Base-by-base conservation (phyloP, 35 echinoderm and acorn worm species). In the Acanthaster planci region DNA sequence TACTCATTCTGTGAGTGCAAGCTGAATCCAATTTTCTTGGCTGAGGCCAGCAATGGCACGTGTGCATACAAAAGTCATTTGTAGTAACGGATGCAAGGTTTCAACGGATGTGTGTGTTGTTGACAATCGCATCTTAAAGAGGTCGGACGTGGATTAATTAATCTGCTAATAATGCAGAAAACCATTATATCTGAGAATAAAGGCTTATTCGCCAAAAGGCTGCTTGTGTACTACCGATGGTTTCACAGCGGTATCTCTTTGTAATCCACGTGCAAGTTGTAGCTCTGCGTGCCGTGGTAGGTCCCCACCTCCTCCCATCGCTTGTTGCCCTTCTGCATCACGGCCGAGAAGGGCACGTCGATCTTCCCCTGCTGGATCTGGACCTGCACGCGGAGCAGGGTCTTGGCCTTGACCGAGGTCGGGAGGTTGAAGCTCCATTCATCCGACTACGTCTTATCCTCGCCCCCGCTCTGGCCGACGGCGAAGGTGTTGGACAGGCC, bases 161-260 rank as follows among this genome's bases (percentile, higher is more conserved):
- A n/a, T n/a, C n/a, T n/a, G n/a, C n/a, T n/a, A n/a, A n/a, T n/a
- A n/a, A n/a, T n/a, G n/a, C n/a, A n/a, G n/a, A n/a, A n/a, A n/a
- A n/a, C n/a, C n/a, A n/a, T n/a, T n/a, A n/a, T n/a, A n/a, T n/a
- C n/a, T n/a, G n/a, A n/a, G n/a, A n/a, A n/a, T n/a, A n/a, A n/a
- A n/a, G n/a, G n/a, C n/a, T n/a, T n/a, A n/a, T n/a, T n/a, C n/a
- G n/a, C n/a, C n/a, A n/a, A n/a, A n/a, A n/a, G n/a, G n/a, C n/a
- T n/a, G n/a, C n/a, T n/a, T n/a, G n/a, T n/a, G n/a, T n/a, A n/a
- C n/a, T n/a, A n/a, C n/a, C n/a, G n/a, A n/a, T n/a, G n/a, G n/a
- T n/a, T n/a, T n/a, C n/a, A n/a, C n/a, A n/a, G n/a, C n/a, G 79
- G 79, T 51, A 7, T 51, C 21, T 81, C 79, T 29, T 40, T 81